Percentiles rank a stretch among this genome's conserved stretches.
These are phyloP conservation scores for Clostera curtula DNA, from an alignment of 2,888 invertebrate genomes.

Conservation along the genomic window DNA sequence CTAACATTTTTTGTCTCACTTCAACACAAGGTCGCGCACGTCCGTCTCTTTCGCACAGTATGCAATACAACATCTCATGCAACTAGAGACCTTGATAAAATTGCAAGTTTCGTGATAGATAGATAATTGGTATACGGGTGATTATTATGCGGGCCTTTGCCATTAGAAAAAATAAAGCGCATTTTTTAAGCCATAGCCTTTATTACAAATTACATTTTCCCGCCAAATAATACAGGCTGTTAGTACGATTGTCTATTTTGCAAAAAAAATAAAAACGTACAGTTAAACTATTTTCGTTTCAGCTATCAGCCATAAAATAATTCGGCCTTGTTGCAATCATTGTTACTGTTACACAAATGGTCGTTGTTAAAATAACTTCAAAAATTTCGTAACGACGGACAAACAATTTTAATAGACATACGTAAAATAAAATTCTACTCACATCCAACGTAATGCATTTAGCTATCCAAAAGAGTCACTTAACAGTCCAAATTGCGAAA, in stretches of 20 bases:
- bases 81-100: slow-evolving; percentile 70
- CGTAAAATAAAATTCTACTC: slow-evolving; percentile 44
- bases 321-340: not conserved
- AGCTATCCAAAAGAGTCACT: slow-evolving; percentile 62
- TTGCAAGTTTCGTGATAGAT: slow-evolving; percentile 73
- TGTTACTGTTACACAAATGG: slow-evolving; percentile 2
- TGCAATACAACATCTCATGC: slow-evolving; percentile 71
- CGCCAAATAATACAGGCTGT: too few relatives aligned
- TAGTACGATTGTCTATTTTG: too few relatives aligned
- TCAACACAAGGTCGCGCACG: slow-evolving; percentile 52
- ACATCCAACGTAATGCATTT: slow-evolving; percentile 64
- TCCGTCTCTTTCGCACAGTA: slow-evolving; percentile 58
- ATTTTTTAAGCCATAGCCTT: too few relatives aligned
- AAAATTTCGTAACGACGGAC: slow-evolving; percentile 41
- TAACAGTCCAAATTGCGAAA: slow-evolving; percentile 31
- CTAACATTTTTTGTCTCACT: slow-evolving; percentile 57
- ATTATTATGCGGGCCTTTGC: slow-evolving; percentile 53
- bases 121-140: slow-evolving; percentile 69
- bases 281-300: not conserved
- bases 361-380: not conserved
- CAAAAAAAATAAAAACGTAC: slow-evolving; percentile 11
- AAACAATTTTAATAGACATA: slow-evolving; percentile 52
- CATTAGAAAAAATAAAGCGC: slow-evolving; percentile 35
- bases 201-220: slow-evolving; percentile 8
- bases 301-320: not conserved